Percentiles rank a stretch among this genome's conserved stretches.
These are phyloP conservation scores for Myrmophylax atrothorax DNA, from an alignment of 2,113 vertebrate genomes.

Conservation along the genomic window DNA sequence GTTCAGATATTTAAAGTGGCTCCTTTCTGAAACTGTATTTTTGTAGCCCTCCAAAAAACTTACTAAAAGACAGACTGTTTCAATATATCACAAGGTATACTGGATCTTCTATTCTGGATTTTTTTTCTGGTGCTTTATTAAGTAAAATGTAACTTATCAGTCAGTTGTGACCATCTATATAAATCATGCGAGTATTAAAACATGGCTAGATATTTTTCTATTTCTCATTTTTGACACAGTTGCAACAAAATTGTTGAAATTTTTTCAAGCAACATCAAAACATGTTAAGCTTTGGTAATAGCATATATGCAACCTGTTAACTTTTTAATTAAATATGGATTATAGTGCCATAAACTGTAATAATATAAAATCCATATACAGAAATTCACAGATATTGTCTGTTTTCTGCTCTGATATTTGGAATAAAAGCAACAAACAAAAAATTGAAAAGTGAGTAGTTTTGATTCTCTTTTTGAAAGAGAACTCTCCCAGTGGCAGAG, in stretches of 20 bases:
- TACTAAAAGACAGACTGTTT: not conserved
- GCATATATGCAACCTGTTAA: fast-evolving
- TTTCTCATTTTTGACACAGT: not conserved
- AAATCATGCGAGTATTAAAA: not conserved
- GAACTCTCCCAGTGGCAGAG: not conserved
- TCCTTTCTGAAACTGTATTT: not conserved
- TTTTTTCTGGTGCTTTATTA: not conserved
- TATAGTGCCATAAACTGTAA: not conserved
- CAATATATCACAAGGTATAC: not conserved
- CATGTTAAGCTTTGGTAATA: not conserved
- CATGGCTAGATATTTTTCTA: not conserved
- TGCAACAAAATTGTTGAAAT: not conserved
- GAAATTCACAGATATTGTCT: not conserved
- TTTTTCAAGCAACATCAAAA: not conserved
- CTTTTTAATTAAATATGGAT: not conserved
- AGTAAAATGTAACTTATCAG: not conserved
- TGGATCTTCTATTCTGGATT: not conserved
- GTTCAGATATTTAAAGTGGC: not conserved
- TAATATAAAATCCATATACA: not conserved
- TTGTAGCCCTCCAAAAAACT: not conserved
- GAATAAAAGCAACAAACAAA: not conserved
- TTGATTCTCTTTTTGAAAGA: not conserved
- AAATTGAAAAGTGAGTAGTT: fast-evolving
- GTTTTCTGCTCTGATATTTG: not conserved
- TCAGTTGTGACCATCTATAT: not conserved